Conservation (phyloP, 35 echinoderm and acorn worm species). For the Holothuria glaberrima region DNA sequence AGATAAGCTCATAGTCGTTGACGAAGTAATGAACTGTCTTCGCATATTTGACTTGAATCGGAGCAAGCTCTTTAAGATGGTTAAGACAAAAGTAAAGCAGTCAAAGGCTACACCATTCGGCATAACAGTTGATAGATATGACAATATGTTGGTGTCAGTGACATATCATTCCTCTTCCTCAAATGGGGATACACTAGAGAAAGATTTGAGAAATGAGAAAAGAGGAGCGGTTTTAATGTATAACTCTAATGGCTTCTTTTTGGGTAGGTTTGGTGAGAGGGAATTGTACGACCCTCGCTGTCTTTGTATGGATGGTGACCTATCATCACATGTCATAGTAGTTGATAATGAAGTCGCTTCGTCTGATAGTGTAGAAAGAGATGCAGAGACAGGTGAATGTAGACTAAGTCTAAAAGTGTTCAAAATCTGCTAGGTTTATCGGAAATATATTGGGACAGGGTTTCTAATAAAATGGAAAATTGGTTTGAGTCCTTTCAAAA, state of each 20-base stretch:
- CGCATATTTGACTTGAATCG: neutral
- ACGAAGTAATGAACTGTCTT: slow-evolving; percentile 12
- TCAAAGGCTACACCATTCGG: neutral
- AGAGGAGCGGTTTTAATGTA: slow-evolving; percentile 44
- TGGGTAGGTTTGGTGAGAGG: slow-evolving; percentile 37
- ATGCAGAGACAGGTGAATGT: too few relatives aligned
- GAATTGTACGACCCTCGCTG: slow-evolving; percentile 16
- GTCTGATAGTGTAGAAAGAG: neutral
- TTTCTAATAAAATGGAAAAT: too few relatives aligned
- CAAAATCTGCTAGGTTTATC: too few relatives aligned
- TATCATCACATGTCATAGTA: slow-evolving; percentile 2
- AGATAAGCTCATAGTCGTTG: slow-evolving; percentile 21
- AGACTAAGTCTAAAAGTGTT: too few relatives aligned
- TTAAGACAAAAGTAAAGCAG: slow-evolving; percentile 30
- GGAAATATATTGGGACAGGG: too few relatives aligned
- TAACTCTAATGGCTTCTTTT: slow-evolving; percentile 30
- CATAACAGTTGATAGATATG: slow-evolving; percentile 26
- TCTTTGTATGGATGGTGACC: neutral
- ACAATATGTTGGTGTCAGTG: slow-evolving; percentile 34
- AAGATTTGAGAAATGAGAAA: too few relatives aligned
- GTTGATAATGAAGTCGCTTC: slow-evolving; percentile 15
- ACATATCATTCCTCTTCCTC: neutral
- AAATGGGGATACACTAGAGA: neutral
- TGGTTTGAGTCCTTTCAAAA: too few relatives aligned
- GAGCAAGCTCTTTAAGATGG: neutral